phyloP scores from a whole-genome alignment of 1,140 invertebrate species.

The Zaprionus capensis region DNA sequence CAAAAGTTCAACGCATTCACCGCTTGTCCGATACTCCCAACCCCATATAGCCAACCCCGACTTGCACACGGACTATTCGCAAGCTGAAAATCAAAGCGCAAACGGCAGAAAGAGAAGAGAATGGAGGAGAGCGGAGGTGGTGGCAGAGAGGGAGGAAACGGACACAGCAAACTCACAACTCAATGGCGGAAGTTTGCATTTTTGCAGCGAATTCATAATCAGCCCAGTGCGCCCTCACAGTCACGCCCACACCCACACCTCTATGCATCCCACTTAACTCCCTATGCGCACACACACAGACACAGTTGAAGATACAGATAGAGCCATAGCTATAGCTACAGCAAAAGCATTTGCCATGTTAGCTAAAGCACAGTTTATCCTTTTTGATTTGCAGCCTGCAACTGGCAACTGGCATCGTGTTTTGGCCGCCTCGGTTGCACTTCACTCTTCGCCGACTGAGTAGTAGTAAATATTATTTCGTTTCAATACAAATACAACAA shows the following conservation, averaged over 20 bases:
- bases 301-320: slow-evolving; percentile 16
- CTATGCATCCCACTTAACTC: not conserved
- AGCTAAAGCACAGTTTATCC: slow-evolving; percentile 80
- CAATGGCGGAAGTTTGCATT: slow-evolving; percentile 82
- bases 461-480: slow-evolving; percentile 78
- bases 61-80: slow-evolving; percentile 27
- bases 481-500: slow-evolving; percentile 62
- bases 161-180: slow-evolving; percentile 67
- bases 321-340: slow-evolving; percentile 16
- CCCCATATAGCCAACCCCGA: not conserved
- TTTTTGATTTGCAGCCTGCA: slow-evolving; percentile 75
- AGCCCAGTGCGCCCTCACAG: slow-evolving; percentile 45
- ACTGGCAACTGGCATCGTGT: slow-evolving; percentile 41
- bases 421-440: slow-evolving; percentile 48
- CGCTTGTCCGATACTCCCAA: slow-evolving; percentile 45
- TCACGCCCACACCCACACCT: not conserved
- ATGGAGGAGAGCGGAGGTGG: not conserved
- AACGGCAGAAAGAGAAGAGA: slow-evolving; percentile 48
- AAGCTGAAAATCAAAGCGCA: slow-evolving; percentile 73
- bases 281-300: slow-evolving; percentile 2
- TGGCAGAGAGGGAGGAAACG: not conserved
- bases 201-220: slow-evolving; percentile 81
- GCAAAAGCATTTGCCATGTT: slow-evolving; percentile 58
- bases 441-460: slow-evolving; percentile 47
- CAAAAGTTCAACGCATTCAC: slow-evolving; percentile 83